These are phyloP conservation scores for Morpho achilles DNA, from an alignment of 2,888 invertebrate species.

Conservation along the genomic window DNA sequence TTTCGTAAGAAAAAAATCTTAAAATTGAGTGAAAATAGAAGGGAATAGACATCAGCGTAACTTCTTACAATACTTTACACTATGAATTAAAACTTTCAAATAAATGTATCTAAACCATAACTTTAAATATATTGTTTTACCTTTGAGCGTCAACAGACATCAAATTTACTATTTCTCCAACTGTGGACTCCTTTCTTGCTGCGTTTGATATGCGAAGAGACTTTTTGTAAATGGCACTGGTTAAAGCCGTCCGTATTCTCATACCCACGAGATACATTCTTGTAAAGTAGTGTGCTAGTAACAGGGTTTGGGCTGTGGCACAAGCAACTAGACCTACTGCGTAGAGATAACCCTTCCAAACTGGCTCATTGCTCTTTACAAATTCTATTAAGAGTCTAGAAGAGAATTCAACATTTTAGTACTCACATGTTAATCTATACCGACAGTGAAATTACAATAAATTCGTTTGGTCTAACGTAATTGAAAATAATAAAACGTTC, in stretches of 20 bases:
- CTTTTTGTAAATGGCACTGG: constrained; percentile 94
- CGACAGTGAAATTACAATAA: too few species aligned
- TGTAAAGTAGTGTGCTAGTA: constrained; percentile 94
- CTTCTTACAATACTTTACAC: too few species aligned
- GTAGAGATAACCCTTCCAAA: constrained; percentile 94
- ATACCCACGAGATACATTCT: constrained; percentile 94
- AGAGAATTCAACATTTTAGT: constrained; percentile 24
- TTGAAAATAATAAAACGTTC: too few species aligned
- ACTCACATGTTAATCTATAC: too few species aligned
- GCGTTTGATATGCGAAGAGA: constrained; percentile 88
- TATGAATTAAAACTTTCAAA: not conserved
- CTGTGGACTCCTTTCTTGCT: constrained; percentile 89
- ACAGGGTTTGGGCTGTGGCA: constrained; percentile 88
- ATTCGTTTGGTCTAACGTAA: too few species aligned
- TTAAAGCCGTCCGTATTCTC: constrained; percentile 91
- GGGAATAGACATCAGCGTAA: too few species aligned
- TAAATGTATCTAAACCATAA: not conserved
- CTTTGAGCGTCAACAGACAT: constrained; percentile 96
- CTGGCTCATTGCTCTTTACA: constrained; percentile 78
- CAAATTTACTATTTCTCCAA: constrained; percentile 94
- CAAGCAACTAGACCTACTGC: constrained; percentile 86
- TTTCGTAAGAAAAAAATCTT: too few species aligned
- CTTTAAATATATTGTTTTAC: constrained; percentile 34
- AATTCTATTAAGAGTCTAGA: constrained; percentile 85
- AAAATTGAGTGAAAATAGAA: too few species aligned